phyloP scores from a whole-genome alignment of 1,140 invertebrate species.

The Spodoptera frugiperda region DNA sequence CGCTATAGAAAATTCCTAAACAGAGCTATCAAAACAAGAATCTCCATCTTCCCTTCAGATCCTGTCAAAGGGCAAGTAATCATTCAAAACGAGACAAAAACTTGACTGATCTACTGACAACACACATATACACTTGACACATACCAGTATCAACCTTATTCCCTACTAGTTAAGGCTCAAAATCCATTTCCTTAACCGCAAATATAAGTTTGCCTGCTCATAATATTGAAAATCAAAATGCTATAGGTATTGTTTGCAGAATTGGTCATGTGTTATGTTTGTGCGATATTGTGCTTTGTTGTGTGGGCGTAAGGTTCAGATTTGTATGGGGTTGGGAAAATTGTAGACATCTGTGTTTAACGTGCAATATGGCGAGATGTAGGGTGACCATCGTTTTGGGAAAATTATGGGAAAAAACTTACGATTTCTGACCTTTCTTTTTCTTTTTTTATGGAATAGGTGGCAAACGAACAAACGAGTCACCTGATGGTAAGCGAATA shows the following conservation, averaged over 20 bases:
- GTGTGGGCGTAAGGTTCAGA: background rate
- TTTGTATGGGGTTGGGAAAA: background rate
- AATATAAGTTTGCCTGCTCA: background rate
- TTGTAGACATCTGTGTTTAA: constrained; percentile 16
- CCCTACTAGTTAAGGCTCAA: too few relatives aligned
- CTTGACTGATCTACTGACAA: constrained; percentile 24
- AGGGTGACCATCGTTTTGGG: background rate
- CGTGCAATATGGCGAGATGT: constrained; percentile 4
- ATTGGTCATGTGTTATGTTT: background rate
- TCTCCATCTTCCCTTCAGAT: background rate
- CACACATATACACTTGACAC: background rate
- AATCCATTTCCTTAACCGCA: background rate
- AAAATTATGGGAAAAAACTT: background rate
- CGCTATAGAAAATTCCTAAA: too few relatives aligned
- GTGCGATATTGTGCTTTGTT: background rate
- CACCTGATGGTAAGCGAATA: too few relatives aligned
- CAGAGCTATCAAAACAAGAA: background rate
- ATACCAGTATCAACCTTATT: background rate
- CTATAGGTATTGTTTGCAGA: constrained; percentile 15
- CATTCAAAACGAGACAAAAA: constrained; percentile 13
- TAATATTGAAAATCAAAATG: constrained; percentile 26
- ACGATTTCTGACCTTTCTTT: background rate
- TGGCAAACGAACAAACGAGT: too few relatives aligned
- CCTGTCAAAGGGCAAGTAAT: constrained; percentile 10
- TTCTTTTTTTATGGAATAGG: too few relatives aligned